A percentile compares a stretch with the other conserved stretches of the same genome.
Evolutionary conservation across 1,140 invertebrate species (phyloP).

Genomic region (Heliconius melpomene): DNA sequence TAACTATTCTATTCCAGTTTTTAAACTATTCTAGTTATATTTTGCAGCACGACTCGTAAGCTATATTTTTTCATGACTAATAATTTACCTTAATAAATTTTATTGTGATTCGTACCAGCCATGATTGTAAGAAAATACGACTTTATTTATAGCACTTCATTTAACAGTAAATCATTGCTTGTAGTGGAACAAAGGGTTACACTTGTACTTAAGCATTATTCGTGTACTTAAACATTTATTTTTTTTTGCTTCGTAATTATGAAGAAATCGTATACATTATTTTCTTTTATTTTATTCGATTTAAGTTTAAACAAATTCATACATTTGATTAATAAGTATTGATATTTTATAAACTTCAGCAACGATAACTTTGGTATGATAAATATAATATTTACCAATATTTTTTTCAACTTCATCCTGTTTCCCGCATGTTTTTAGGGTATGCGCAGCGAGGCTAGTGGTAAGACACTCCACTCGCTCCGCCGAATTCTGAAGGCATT

Average conservation of each 20-base stretch:
- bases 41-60: neutral
- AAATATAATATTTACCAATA: too few relatives aligned
- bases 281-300: neutral
- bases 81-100: conserved; percentile 5
- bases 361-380: too few relatives aligned
- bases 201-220: neutral
- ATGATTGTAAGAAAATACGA: neutral
- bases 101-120: neutral
- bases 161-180: conserved; percentile 1
- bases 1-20: too few relatives aligned
- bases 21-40: neutral
- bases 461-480: too few relatives aligned
- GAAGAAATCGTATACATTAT: neutral
- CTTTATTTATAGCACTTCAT: neutral
- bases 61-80: neutral
- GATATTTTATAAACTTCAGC: too few relatives aligned
- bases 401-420: too few relatives aligned
- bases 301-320: too few relatives aligned
- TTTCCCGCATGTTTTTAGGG: too few relatives aligned
- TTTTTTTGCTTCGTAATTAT: neutral
- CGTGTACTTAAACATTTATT: neutral
- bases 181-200: neutral
- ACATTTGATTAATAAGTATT: too few relatives aligned
- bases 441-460: too few relatives aligned
- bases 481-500: too few relatives aligned